A percentile compares a stretch with the other conserved stretches of the same genome.
phyloP scores from a whole-genome alignment of 2,113 vertebrate species.

The Camarhynchus parvulus region DNA sequence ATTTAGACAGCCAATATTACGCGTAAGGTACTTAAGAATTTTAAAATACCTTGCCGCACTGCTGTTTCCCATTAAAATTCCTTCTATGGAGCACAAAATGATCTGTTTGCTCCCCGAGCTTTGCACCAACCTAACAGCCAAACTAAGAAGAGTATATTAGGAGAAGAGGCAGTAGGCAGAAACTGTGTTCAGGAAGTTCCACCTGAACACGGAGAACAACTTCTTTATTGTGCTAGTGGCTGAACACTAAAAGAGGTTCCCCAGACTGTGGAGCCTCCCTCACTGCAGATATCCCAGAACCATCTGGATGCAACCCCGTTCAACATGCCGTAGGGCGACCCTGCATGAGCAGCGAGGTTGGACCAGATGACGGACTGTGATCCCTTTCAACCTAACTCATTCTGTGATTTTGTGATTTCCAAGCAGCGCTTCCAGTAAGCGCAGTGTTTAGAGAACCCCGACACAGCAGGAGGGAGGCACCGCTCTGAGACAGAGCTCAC shows the following conservation, averaged over 20 bases:
- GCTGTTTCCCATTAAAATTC: not conserved
- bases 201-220: not conserved
- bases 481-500: not conserved
- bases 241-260: not conserved
- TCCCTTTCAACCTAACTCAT: not conserved
- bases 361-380: not conserved
- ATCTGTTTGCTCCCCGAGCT: fast-evolving
- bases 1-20: fast-evolving
- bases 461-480: fast-evolving
- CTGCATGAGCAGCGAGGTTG: fast-evolving
- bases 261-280: not conserved
- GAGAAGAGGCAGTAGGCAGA: not conserved
- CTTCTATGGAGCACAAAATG: fast-evolving
- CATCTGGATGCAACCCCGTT: not conserved
- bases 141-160: not conserved
- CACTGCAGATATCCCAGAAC: not conserved
- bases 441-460: not conserved
- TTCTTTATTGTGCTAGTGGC: not conserved
- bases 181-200: not conserved
- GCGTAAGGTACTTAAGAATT: fast-evolving
- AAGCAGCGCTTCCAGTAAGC: too few relatives aligned
- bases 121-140: fast-evolving
- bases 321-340: not conserved
- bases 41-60: fast-evolving
- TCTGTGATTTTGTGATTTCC: not conserved